Percentiles rank a stretch among this genome's conserved stretches.
phyloP scores from a whole-genome alignment of 2,113 vertebrate species.

The Corydoras sp. region DNA sequence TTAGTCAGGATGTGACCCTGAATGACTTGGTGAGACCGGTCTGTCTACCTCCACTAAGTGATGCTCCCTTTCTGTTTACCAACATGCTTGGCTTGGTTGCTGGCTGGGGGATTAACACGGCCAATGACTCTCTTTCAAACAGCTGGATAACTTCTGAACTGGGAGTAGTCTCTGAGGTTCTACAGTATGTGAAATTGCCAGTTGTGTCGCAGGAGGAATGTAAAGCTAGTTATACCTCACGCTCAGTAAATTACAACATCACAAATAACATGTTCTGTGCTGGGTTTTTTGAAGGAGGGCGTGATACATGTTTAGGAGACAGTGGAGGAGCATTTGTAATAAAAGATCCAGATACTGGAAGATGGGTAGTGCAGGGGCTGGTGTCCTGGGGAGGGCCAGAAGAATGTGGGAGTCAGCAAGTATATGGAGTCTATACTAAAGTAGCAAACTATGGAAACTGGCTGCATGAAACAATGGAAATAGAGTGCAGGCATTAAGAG shows the following conservation, averaged over 20 bases:
- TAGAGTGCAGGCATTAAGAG: slow-evolving; percentile 35
- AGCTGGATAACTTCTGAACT: slow-evolving; percentile 68
- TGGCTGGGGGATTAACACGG: slow-evolving; percentile 89
- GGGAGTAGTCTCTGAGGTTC: slow-evolving; percentile 70
- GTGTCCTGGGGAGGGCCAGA: slow-evolving; percentile 95
- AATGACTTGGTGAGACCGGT: slow-evolving; percentile 70
- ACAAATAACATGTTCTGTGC: slow-evolving; percentile 97
- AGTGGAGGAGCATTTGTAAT: slow-evolving; percentile 88
- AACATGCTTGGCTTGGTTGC: slow-evolving; percentile 84
- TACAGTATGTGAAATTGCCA: slow-evolving; percentile 92
- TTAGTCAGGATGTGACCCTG: slow-evolving; percentile 71
- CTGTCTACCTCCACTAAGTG: slow-evolving; percentile 74
- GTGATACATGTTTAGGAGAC: slow-evolving; percentile 91
- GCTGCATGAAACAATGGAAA: slow-evolving; percentile 67
- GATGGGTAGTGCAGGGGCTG: slow-evolving; percentile 85
- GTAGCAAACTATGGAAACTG: slow-evolving; percentile 81
- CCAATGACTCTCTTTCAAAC: slow-evolving; percentile 68
- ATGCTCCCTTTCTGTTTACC: slow-evolving; percentile 61
- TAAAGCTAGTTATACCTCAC: slow-evolving; percentile 81
- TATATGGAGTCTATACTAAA: slow-evolving; percentile 93
- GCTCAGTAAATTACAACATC: slow-evolving; percentile 85
- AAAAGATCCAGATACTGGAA: slow-evolving; percentile 62
- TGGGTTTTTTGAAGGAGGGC: slow-evolving; percentile 83
- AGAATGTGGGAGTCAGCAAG: slow-evolving; percentile 87
- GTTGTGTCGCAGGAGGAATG: slow-evolving; percentile 85